These are phyloP conservation scores for Aplochiton taeniatus DNA, from an alignment of 2,797 vertebrate species.

Conservation along the genomic window DNA sequence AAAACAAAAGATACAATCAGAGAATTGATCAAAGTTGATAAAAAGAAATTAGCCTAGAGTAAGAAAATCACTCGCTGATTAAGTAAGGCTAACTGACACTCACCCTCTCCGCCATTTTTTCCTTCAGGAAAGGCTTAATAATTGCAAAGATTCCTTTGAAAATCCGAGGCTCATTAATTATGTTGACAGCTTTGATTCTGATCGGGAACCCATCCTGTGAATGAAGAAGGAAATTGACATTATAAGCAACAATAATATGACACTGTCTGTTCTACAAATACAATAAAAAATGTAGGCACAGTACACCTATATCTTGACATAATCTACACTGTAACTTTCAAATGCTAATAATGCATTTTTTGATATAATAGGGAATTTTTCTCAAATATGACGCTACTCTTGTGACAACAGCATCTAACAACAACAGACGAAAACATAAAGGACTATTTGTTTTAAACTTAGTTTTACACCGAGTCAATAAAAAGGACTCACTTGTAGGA, in stretches of 20 bases:
- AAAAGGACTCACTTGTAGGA: constrained; percentile 86
- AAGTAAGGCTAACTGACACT: constrained; percentile 51
- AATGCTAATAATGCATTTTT: too few species aligned
- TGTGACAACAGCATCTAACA: too few species aligned
- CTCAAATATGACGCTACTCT: too few species aligned
- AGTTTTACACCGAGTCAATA: too few species aligned
- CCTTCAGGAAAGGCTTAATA: constrained; percentile 98
- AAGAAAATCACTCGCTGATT: not conserved
- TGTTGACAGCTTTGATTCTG: constrained; percentile 97
- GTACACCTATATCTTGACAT: too few species aligned
- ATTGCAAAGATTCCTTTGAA: constrained; percentile 99
- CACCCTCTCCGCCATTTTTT: constrained; percentile 98
- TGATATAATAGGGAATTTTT: too few species aligned
- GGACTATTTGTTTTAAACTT: too few species aligned
- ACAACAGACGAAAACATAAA: too few species aligned
- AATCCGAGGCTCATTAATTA: constrained; percentile 96
- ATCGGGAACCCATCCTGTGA: constrained; percentile 96
- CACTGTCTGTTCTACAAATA: constrained; percentile 18
- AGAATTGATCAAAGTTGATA: not conserved
- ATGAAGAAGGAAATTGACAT: constrained; percentile 27
- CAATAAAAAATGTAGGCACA: not conserved
- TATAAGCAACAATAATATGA: constrained; percentile 20
- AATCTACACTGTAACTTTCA: too few species aligned
- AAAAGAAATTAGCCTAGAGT: not conserved
- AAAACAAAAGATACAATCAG: not conserved